These are phyloP conservation scores for Cynopterus brachyotis DNA, from an alignment of 2,113 vertebrate species.

Conservation along the genomic window DNA sequence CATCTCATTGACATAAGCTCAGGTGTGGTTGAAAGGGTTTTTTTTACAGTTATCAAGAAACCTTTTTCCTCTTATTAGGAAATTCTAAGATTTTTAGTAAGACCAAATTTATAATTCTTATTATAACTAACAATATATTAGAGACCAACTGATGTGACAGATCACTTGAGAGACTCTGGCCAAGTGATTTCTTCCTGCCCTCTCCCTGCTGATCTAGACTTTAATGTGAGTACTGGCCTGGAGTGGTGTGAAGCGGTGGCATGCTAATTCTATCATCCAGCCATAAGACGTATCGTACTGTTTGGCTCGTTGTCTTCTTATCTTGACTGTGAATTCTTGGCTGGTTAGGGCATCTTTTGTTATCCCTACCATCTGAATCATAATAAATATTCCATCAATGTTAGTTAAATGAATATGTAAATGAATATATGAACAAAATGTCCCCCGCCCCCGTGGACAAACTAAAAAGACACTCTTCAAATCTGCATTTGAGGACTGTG, in stretches of 20 bases:
- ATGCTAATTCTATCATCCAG: not conserved
- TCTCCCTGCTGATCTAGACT: not conserved
- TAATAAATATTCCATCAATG: not conserved
- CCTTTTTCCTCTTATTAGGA: not conserved
- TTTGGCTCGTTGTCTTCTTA: not conserved
- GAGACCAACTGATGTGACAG: not conserved
- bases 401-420: not conserved
- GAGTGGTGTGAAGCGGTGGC: not conserved
- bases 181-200: not conserved
- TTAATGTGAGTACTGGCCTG: not conserved
- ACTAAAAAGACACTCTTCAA: not conserved
- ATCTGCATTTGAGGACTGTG: not conserved
- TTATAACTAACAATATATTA: not conserved
- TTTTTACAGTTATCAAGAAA: not conserved
- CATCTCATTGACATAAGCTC: not conserved
- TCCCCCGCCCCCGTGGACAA: fast-evolving
- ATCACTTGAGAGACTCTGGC: not conserved
- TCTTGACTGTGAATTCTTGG: not conserved
- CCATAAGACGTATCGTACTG: not conserved
- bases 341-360: not conserved
- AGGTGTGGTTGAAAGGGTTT: not conserved
- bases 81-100: not conserved
- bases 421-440: not conserved
- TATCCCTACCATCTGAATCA: not conserved
- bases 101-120: not conserved